A percentile compares a stretch with the other conserved stretches of the same genome.
These are phyloP conservation scores for Leucosticte australis DNA, from an alignment of 2,113 vertebrate species.

Conservation along the genomic window DNA sequence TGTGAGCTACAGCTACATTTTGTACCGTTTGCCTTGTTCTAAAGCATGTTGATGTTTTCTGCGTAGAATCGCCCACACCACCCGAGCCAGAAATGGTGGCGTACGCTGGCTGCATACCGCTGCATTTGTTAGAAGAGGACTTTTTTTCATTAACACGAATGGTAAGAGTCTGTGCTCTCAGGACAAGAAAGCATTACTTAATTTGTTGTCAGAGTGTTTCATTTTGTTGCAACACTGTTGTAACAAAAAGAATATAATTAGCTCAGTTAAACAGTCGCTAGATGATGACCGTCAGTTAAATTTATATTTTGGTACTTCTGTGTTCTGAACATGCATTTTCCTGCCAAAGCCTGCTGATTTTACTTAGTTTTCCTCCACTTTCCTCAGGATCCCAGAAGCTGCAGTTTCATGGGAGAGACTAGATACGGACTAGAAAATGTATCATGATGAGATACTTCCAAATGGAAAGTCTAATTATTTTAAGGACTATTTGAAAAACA, in stretches of 20 bases:
- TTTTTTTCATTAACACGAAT: constrained; percentile 76
- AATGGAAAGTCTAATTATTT: not conserved
- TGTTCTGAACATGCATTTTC: not conserved
- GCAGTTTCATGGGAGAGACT: not conserved
- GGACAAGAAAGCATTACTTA: not conserved
- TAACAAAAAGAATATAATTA: not conserved
- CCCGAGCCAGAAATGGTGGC: constrained; percentile 69
- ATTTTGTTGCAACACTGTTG: not conserved
- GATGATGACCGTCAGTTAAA: not conserved
- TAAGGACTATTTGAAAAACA: not conserved
- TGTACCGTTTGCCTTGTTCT: not conserved
- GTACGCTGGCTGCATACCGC: constrained; percentile 80
- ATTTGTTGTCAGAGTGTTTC: not conserved
- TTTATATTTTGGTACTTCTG: not conserved
- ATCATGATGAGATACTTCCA: not conserved
- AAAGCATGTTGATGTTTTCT: not conserved
- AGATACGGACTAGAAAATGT: not conserved
- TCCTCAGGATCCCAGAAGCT: not conserved
- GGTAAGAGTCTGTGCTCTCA: constrained; percentile 73
- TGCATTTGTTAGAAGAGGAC: constrained; percentile 77
- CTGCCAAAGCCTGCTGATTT: not conserved
- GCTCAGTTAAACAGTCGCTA: not conserved
- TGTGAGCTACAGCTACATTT: not conserved
- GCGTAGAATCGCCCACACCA: constrained; percentile 45
- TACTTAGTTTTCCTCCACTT: not conserved